These are phyloP conservation scores for Brachypalpus laphriformis DNA, from an alignment of 2,888 invertebrate species.

Conservation along the genomic window DNA sequence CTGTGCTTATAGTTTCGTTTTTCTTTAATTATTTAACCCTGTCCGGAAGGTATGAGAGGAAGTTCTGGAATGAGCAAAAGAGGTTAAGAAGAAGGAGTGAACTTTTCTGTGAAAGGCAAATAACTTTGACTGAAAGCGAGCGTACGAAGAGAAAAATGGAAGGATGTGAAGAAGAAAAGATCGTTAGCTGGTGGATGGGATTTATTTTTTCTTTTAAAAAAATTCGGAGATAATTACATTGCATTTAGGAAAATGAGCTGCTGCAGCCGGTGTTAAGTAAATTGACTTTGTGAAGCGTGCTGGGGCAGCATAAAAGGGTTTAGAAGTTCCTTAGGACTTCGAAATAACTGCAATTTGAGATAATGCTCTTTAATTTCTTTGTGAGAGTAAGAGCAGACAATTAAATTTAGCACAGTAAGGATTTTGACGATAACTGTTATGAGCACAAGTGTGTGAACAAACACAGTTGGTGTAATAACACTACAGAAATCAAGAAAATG, in stretches of 20 bases:
- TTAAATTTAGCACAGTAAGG: slow-evolving; percentile 32
- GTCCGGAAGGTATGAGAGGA: slow-evolving; percentile 33
- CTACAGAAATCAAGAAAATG: too few relatives aligned
- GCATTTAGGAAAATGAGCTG: slow-evolving; percentile 4
- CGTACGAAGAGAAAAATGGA: slow-evolving; percentile 30
- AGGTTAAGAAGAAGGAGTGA: slow-evolving; percentile 9
- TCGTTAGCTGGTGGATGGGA: slow-evolving; percentile 10
- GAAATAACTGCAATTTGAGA: slow-evolving; percentile 27
- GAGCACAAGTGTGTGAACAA: too few relatives aligned
- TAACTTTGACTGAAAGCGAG: slow-evolving; percentile 29
- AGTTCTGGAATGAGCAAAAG: slow-evolving; percentile 1
- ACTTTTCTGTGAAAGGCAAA: slow-evolving; percentile 33
- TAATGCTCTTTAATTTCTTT: slow-evolving; percentile 2
- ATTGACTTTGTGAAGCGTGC: slow-evolving; percentile 29
- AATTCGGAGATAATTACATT: slow-evolving; percentile 53
- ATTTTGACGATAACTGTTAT: too few relatives aligned
- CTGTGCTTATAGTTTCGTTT: slow-evolving; percentile 33
- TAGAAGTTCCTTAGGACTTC: slow-evolving; percentile 8
- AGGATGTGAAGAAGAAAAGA: slow-evolving; percentile 26
- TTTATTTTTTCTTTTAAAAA: not conserved
- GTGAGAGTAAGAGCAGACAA: slow-evolving; percentile 6
- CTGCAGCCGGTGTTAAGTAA: slow-evolving; percentile 49
- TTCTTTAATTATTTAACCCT: slow-evolving; percentile 55
- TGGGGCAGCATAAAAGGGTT: slow-evolving; percentile 31
- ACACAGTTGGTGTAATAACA: too few relatives aligned